Percentiles rank a stretch among this genome's conserved stretches.
These are phyloP conservation scores for Numida meleagris DNA, from an alignment of 2,113 vertebrate species.

Conservation along the genomic window DNA sequence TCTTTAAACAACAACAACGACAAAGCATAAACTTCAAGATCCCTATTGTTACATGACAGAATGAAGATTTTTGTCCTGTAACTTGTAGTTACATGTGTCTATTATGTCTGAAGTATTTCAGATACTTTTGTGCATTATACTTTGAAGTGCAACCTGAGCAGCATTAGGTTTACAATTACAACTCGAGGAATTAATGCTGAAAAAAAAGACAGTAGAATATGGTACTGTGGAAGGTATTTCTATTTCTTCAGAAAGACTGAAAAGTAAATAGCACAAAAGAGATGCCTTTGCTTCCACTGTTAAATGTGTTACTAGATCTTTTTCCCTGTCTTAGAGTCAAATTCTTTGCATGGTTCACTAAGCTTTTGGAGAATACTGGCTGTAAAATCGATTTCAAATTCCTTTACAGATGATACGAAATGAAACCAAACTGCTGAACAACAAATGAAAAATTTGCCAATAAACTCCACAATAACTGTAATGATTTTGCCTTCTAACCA, in stretches of 20 bases:
- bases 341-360: not conserved
- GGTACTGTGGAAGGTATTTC: not conserved
- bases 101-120: not conserved
- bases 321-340: not conserved
- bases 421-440: not conserved
- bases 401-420: not conserved
- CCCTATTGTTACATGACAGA: not conserved
- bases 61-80: not conserved
- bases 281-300: not conserved
- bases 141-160: not conserved
- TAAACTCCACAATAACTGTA: not conserved
- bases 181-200: not conserved
- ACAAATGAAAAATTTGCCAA: not conserved
- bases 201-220: not conserved
- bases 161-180: not conserved
- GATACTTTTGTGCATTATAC: not conserved
- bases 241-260: not conserved
- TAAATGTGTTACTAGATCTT: not conserved
- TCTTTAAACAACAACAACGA: not conserved
- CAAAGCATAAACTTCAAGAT: not conserved
- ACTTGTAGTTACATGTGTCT: not conserved
- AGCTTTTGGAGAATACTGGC: not conserved
- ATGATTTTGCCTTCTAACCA: not conserved
- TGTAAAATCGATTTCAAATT: not conserved
- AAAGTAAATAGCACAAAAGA: not conserved